Evolutionary conservation across 2,888 invertebrate species (phyloP).

Genomic region (Oxytorus armatus): DNA sequence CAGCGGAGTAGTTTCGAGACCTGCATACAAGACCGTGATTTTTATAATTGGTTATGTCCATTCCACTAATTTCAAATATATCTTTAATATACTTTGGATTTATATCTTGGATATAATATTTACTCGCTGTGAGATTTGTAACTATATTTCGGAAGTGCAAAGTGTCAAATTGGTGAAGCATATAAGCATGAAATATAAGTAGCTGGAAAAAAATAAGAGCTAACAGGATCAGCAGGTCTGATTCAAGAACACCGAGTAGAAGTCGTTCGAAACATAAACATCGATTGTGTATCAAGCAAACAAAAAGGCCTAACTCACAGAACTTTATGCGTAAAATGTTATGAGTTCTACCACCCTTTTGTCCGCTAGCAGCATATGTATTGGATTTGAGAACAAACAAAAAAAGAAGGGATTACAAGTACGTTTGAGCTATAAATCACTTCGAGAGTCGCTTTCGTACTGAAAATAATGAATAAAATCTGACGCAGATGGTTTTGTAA

Average conservation of each 20-base stretch:
- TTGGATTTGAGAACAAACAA: constrained; percentile 52
- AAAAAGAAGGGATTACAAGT: constrained; percentile 22
- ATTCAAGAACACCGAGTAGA: constrained; percentile 61
- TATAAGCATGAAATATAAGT: too few relatives aligned
- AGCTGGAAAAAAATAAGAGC: too few relatives aligned
- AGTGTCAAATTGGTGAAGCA: too few relatives aligned
- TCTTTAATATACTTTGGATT: too few relatives aligned
- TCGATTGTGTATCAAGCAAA: not conserved
- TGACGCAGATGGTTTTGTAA: constrained; percentile 16
- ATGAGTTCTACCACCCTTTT: not conserved
- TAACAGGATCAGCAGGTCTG: constrained; percentile 57
- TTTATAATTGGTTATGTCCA: too few relatives aligned
- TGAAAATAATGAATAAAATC: constrained; percentile 38
- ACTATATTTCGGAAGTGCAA: too few relatives aligned
- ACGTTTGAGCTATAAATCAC: constrained; percentile 46
- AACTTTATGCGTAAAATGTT: not conserved
- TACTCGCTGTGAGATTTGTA: too few relatives aligned
- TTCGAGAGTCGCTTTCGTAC: constrained; percentile 14
- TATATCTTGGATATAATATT: too few relatives aligned
- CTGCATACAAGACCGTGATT: too few relatives aligned
- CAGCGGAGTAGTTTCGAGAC: too few relatives aligned
- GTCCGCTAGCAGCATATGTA: not conserved
- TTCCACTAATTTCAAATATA: too few relatives aligned
- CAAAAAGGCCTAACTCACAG: not conserved
- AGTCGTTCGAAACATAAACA: constrained; percentile 51